Percentiles rank a stretch among this genome's conserved stretches.
These are phyloP conservation scores for Kobus ellipsiprymnus DNA, from an alignment of 2,113 vertebrate genomes.

Conservation along the genomic window DNA sequence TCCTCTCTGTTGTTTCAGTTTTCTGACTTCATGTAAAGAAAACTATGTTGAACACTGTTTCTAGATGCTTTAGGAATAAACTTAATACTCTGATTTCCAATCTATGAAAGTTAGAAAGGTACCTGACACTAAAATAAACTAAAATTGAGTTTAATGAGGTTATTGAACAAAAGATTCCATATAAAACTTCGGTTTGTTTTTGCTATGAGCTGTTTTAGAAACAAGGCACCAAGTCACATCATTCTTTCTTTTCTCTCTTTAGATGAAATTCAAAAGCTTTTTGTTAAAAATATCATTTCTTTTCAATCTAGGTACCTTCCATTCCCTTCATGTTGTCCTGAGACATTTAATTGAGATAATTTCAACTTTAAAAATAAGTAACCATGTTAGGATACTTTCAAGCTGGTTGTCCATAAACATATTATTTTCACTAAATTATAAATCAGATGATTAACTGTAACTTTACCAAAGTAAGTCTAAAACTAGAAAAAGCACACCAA, in stretches of 20 bases:
- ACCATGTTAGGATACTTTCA: neutral
- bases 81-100: neutral
- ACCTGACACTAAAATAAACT: neutral
- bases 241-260: neutral
- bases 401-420: neutral
- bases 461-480: neutral
- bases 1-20: neutral
- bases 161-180: neutral
- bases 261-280: constrained; percentile 16
- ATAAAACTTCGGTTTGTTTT: constrained; percentile 17
- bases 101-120: neutral
- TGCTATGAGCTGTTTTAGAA: neutral
- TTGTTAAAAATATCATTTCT: neutral
- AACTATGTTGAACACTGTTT: neutral
- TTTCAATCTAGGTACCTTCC: neutral
- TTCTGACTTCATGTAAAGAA: neutral
- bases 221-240: neutral
- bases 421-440: neutral
- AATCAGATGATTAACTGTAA: constrained; percentile 11
- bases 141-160: neutral
- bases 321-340: neutral
- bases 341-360: neutral
- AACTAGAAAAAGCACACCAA: neutral
- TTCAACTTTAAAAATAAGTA: constrained; percentile 17
- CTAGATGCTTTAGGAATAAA: neutral